Base-by-base conservation (phyloP, 1,140 invertebrate species). In the Brachionus rubens region DNA sequence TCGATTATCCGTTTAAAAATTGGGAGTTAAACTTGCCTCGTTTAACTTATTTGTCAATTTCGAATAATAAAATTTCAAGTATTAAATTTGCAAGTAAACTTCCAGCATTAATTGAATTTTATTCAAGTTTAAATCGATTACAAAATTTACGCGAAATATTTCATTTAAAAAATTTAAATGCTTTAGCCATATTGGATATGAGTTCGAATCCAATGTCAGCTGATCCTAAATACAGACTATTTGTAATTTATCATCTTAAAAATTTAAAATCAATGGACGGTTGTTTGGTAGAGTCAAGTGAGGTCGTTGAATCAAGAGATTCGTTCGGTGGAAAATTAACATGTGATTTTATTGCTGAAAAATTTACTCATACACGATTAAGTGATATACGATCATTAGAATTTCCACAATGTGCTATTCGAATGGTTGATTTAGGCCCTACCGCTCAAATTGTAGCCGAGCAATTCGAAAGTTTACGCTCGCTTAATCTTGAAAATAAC, bases 271-370 rank as follows among this genome's bases (percentile, higher is more conserved):
- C 82, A 14, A 75, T 85, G 1, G 84, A 85, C 80, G 83, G 82
- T n/a, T 77, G 77, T 52, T 80, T 81, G 21, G 81, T 85, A 67
- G 83, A 85, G 70, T 78, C 79, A n/a, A 65, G 78, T 19, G 84
- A 85, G 77, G 79, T 80, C 1, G 80, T 76, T 62, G 75, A 80
- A 68, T 82, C 84, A 10, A 82, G 81, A 65, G 84, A 85, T 21
- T 81, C 79, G 24, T 83, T 84, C 79, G 84, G 83, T 28, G 84
- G 84, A n/a, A 78, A 83, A 16, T 78, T 85, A 19, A 84, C 83
- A 6, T 77, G 79, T 62, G 84, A 85, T 75, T 84, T 84, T 80
- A 80, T 85, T 7, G 82, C 81, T 7, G 84, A 85, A 67, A 82
- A 81, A 77, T 70, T 84, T 9, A 81, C 82, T 19, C 82, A 82